A percentile compares a stretch with the other conserved stretches of the same genome.
Evolutionary conservation across 2,797 vertebrate species (phyloP).

Genomic region (Momotus momota): DNA sequence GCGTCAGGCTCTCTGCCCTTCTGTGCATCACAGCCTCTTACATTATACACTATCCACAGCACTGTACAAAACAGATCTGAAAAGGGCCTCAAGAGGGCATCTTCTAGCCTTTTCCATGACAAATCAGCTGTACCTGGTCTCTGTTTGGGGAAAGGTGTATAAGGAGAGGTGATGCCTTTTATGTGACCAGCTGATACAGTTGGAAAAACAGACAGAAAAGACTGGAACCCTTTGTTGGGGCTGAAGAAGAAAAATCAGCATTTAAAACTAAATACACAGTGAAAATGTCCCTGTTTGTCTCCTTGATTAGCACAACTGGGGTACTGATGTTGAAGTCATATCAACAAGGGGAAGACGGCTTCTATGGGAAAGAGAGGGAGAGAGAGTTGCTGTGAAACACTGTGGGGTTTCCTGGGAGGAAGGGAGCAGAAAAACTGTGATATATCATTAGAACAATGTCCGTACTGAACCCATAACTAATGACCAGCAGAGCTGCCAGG

Average conservation of each 20-base stretch:
- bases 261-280: background rate
- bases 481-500: background rate
- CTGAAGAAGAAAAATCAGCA: background rate
- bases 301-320: background rate
- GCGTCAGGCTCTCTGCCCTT: background rate
- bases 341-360: background rate
- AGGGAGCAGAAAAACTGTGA: background rate
- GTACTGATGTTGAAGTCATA: background rate
- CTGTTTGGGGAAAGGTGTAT: background rate
- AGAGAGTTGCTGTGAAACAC: background rate
- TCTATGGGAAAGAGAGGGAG: background rate
- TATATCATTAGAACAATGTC: background rate
- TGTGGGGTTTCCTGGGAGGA: background rate
- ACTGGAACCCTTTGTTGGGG: background rate
- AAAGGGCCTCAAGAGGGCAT: conserved; percentile 72
- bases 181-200: background rate
- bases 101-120: conserved; percentile 42
- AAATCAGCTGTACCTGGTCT: conserved; percentile 13
- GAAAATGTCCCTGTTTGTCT: background rate
- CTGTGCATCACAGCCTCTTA: background rate
- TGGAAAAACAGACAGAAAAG: background rate
- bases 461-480: background rate
- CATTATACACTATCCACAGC: fast-evolving
- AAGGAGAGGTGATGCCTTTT: background rate
- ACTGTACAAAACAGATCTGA: conserved; percentile 15